These are phyloP conservation scores for Folsomia candida DNA, from an alignment of 2,888 invertebrate genomes.

Conservation along the genomic window DNA sequence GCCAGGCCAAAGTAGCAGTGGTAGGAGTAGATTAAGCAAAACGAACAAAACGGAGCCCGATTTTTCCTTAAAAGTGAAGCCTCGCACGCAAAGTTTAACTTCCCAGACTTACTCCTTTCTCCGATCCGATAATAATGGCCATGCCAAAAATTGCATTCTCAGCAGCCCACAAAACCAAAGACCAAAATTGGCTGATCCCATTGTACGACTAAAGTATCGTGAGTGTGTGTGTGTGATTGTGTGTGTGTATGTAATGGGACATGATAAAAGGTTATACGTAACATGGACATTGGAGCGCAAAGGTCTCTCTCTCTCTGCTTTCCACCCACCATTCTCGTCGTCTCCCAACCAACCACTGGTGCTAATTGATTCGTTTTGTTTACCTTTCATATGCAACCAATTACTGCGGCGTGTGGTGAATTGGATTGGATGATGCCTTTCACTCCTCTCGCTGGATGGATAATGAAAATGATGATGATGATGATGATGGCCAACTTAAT, in stretches of 20 bases:
- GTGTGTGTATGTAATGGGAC: neutral
- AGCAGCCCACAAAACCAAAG: neutral
- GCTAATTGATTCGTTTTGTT: neutral
- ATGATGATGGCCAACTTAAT: neutral
- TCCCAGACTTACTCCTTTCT: neutral
- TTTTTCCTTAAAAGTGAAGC: neutral
- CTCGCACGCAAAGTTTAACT: neutral
- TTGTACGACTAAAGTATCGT: too few species aligned
- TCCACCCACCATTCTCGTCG: too few species aligned
- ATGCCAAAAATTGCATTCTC: too few species aligned
- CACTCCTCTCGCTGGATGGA: neutral
- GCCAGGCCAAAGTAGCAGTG: too few species aligned
- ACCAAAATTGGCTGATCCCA: neutral
- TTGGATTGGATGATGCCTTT: neutral
- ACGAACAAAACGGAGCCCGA: neutral
- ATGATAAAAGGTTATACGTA: neutral
- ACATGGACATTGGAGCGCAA: too few species aligned
- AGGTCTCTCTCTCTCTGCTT: too few species aligned
- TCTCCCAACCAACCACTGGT: neutral
- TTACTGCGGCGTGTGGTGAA: neutral
- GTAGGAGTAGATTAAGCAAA: neutral
- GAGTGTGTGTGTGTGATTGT: neutral
- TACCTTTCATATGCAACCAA: neutral
- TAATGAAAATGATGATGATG: neutral
- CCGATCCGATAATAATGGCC: too few species aligned